These are phyloP conservation scores for Pimephales promelas DNA, from an alignment of 2,113 vertebrate genomes.

Conservation along the genomic window DNA sequence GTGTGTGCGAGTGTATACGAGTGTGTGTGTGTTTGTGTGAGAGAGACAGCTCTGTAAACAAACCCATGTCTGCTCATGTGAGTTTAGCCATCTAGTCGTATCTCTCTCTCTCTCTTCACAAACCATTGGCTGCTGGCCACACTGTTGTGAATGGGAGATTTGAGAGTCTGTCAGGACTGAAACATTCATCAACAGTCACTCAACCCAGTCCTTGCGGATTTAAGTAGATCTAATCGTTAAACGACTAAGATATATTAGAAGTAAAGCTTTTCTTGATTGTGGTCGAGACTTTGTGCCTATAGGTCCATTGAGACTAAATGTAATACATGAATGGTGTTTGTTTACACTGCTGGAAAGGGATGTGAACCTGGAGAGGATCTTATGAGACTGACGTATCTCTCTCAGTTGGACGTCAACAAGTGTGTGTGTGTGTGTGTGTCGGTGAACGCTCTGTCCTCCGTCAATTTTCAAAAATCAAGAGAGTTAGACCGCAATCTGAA, in stretches of 20 bases:
- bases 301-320: not conserved
- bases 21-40: conserved; percentile 20
- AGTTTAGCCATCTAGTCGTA: not conserved
- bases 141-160: not conserved
- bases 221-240: not conserved
- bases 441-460: not conserved
- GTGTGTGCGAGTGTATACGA: not conserved
- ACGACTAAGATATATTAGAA: not conserved
- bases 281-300: not conserved
- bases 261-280: not conserved
- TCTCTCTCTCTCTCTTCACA: not conserved
- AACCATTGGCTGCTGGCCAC: not conserved
- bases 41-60: not conserved
- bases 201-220: not conserved
- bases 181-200: not conserved
- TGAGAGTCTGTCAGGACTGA: not conserved
- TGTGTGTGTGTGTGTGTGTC: conserved; percentile 34
- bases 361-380: not conserved
- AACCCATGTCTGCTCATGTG: not conserved
- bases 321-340: conserved; percentile 17
- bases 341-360: not conserved
- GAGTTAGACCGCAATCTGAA: conserved; percentile 32
- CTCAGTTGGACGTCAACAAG: not conserved
- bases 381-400: not conserved
- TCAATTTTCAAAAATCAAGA: conserved; percentile 18